These are phyloP conservation scores for Penelope pileata DNA, from an alignment of 2,113 vertebrate genomes.

Conservation along the genomic window DNA sequence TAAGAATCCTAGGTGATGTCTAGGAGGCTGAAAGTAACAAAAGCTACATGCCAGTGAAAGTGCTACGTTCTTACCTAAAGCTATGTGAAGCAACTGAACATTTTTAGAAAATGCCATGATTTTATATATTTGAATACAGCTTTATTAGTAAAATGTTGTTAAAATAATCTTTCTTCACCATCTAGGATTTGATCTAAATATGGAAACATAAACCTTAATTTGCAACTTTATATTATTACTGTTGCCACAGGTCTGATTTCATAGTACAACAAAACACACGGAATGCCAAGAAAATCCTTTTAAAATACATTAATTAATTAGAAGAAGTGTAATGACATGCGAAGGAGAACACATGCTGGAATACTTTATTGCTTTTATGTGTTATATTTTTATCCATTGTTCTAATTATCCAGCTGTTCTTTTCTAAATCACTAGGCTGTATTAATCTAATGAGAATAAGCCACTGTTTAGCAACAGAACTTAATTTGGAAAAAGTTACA, in stretches of 20 bases:
- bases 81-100: not conserved
- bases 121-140: not conserved
- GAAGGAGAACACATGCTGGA: not conserved
- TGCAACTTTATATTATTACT: not conserved
- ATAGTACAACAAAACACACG: not conserved
- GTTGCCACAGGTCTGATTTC: not conserved
- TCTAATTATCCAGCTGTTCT: not conserved
- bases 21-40: not conserved
- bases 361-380: not conserved
- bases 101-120: not conserved
- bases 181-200: not conserved
- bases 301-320: not conserved
- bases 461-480: not conserved
- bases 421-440: not conserved
- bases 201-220: not conserved
- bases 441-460: not conserved
- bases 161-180: not conserved
- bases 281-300: not conserved
- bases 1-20: not conserved
- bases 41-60: not conserved
- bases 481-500: not conserved
- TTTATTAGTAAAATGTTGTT: not conserved
- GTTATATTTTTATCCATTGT: not conserved
- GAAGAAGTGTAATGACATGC: not conserved
- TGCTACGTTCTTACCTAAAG: not conserved